Base-by-base conservation (phyloP, 2,888 invertebrate genomes). In the Cepaea hortensis region DNA sequence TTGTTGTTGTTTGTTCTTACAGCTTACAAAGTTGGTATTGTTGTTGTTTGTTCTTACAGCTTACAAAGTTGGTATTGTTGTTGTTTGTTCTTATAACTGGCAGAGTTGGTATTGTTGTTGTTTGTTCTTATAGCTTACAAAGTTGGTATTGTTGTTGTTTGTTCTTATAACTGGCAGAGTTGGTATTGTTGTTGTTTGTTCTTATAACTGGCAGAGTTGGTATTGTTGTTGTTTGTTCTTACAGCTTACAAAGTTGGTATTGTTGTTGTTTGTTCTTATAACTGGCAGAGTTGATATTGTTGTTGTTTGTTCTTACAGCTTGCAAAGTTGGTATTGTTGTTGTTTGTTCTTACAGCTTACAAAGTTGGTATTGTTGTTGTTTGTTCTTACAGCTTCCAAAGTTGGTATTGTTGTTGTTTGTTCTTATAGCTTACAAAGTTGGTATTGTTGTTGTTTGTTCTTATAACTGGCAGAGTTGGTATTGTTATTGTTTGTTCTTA, bases 381-480 rank as follows among this genome's bases (percentile, higher is more conserved):
- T 35, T 96, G 98, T 81, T 96, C 97, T n/a, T 96, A 97, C 89
- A 97, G 98, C 90, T 95, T 96, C 79, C 95, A 95, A 94, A 95
- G 91, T 94, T 77, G 5, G 77, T 77, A n/a, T 50, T n/a, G 23
- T 77, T 50, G 35, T 77, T 61, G 48, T 55, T 35, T 35, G 35
- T 35, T 35, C 35, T 35, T 35, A 35, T n/a, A n/a, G n/a, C 18
- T 55, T 55, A 2, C 55, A 55, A 0, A 9, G 55, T 55, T 55
- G 55, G 0, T 55, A 55, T 55, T 55, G 2, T 55, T 55, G 0
- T 55, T 55, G 55, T 55, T 35, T 96, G 98, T 81, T 96, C 97
- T n/a, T 96, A 97, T 89, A 97, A 98, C 90, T 95, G 96, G 77
- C 95, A 95, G 94, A 95, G 91, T 94, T 77, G 5, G 77, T 77